phyloP scores from a whole-genome alignment of 2,113 vertebrate genomes.

The Oenanthe melanoleuca region DNA sequence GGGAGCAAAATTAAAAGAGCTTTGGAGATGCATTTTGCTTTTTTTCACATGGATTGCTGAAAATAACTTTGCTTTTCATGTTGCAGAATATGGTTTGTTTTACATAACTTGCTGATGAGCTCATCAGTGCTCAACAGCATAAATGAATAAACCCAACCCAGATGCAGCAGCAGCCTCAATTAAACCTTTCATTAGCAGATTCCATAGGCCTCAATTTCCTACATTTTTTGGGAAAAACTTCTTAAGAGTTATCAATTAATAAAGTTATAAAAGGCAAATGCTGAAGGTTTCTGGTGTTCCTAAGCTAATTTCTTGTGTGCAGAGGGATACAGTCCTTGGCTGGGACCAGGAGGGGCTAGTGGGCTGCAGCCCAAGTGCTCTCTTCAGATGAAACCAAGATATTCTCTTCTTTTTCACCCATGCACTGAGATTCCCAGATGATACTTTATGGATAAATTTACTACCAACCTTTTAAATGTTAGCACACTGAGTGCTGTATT shows the following conservation, averaged over 20 bases:
- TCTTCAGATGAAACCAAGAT: background rate
- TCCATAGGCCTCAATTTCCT: background rate
- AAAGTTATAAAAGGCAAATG: background rate
- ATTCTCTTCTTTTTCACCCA: background rate
- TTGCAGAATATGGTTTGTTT: background rate
- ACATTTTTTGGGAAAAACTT: background rate
- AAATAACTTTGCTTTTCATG: background rate
- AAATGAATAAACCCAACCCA: background rate
- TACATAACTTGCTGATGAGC: background rate
- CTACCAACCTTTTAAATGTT: background rate
- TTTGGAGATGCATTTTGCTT: background rate
- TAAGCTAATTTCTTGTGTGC: background rate
- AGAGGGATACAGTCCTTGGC: background rate
- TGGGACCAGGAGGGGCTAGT: background rate
- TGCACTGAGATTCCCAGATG: background rate
- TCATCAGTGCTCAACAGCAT: background rate
- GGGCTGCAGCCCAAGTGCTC: background rate
- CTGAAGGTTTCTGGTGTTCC: background rate
- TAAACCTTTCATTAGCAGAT: background rate
- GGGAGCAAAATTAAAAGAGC: background rate
- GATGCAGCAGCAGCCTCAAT: background rate
- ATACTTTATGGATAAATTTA: background rate
- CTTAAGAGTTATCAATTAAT: background rate
- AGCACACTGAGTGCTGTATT: background rate
- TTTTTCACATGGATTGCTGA: background rate